Evolutionary conservation across 2,113 vertebrate species (phyloP).

Genomic region (Otolemur garnettii): DNA sequence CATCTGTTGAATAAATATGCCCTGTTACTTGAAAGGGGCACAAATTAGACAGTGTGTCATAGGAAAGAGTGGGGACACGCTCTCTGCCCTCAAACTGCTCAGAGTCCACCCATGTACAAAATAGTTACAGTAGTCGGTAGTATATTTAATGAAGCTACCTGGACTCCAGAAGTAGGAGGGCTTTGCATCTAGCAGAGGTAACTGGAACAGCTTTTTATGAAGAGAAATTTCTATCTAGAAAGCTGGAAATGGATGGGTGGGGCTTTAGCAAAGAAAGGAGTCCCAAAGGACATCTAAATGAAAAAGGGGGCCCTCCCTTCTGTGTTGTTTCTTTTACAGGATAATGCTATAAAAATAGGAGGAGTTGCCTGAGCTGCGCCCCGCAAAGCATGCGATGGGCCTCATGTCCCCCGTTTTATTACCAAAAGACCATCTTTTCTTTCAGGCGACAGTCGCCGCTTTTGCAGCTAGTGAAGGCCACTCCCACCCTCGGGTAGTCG

Average conservation of each 20-base stretch:
- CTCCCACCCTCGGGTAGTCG: constrained; percentile 97
- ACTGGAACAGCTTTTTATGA: neutral
- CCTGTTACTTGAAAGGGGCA: neutral
- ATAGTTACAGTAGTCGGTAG: neutral
- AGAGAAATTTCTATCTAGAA: neutral
- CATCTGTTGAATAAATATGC: neutral
- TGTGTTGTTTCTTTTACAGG: constrained; percentile 69
- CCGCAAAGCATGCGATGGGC: neutral
- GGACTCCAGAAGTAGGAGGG: neutral
- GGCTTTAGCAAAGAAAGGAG: neutral
- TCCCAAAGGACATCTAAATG: neutral
- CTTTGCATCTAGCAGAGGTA: neutral
- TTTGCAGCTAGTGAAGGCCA: constrained; percentile 99
- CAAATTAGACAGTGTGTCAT: neutral
- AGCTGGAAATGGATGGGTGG: neutral
- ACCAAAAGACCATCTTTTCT: constrained; percentile 80
- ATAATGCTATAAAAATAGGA: constrained; percentile 34
- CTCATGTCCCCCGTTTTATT: constrained; percentile 27
- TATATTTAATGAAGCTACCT: neutral
- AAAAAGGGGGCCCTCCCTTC: neutral
- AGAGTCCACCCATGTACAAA: neutral
- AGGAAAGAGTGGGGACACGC: neutral
- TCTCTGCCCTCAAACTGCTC: neutral
- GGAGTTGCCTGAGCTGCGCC: neutral
- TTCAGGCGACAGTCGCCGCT: constrained; percentile 98